Evolutionary conservation across 2,888 invertebrate species (phyloP), one percentile per base, ranked within the genome.

Genomic region (Dynastes grantii): DNA sequence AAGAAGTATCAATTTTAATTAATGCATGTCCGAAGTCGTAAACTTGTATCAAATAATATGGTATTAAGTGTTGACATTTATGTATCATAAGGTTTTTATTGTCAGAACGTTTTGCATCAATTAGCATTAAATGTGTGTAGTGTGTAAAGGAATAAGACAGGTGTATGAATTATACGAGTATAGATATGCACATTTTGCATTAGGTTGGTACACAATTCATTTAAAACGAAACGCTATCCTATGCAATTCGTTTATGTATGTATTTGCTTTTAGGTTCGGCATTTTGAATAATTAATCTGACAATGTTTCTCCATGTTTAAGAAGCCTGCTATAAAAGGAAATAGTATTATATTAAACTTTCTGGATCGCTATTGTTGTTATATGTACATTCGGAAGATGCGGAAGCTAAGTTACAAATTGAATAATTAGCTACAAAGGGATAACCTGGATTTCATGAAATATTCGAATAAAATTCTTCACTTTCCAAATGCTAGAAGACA

Each of bases 11-110:
- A 5, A 16, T 32, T 49, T 73, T 58, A 73, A 58, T 73, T 58
- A 73, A 73, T 73, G 73, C 58, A 61, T 5, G 37, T 55, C 2
- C 71, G 27, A 70, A 55, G 55, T 55, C 37, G 71, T 71, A 71
- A 58, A 73, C 55, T 58, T n/a, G 27, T 40, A 37, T 58, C 73
- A 61, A 58, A 58, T 61, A 73, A 55, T 58, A 37, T 11, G 58
- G 40, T 40, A 73, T 37, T 32, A 58, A 73, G 73, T 73, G 73
- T 73, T 73, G 58, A 73, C 73, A 73, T 58, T 73, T 73, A 73
- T 67, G 67, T 73, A 37, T 40, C 40, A 61, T 22, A 73, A 16
- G 8, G n/a, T 73, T 71, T 73, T 73, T 73, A 40, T 58, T 58
- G 58, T 40, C 37, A 5, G 16, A 55, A 16, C 58, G 40, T 73